Evolutionary conservation across 2,113 vertebrate genomes (phyloP).

Genomic region (Perca flavescens): DNA sequence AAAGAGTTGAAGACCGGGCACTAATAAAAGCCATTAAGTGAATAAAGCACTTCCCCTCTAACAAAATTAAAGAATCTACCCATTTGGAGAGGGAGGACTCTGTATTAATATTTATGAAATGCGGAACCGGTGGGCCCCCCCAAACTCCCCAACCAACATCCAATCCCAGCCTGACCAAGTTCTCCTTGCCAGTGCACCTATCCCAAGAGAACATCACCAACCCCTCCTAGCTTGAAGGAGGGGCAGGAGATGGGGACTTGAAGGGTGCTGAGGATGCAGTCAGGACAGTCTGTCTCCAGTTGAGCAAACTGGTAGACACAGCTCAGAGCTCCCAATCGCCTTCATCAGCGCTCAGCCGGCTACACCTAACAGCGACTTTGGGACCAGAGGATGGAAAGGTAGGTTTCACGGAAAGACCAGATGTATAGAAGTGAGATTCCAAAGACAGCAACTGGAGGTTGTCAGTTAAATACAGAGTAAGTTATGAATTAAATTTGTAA

Average conservation of each 20-base stretch:
- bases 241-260: constrained; percentile 81
- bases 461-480: constrained; percentile 41
- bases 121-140: constrained; percentile 77
- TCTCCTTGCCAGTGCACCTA: constrained; percentile 82
- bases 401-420: constrained; percentile 51
- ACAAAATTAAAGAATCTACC: constrained; percentile 89
- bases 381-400: constrained; percentile 54
- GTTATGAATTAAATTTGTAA: constrained; percentile 25
- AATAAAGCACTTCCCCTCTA: constrained; percentile 90
- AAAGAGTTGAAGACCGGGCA: constrained; percentile 88
- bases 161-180: constrained; percentile 81
- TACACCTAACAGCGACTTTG: constrained; percentile 27
- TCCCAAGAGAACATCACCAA: constrained; percentile 81
- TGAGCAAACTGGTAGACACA: constrained; percentile 74
- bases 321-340: constrained; percentile 52
- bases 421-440: constrained; percentile 30
- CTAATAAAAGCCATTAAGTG: constrained; percentile 92
- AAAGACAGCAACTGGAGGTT: constrained; percentile 32
- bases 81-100: constrained; percentile 83
- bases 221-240: constrained; percentile 81
- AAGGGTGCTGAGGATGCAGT: constrained; percentile 81
- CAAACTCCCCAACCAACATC: constrained; percentile 72
- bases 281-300: constrained; percentile 83
- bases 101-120: constrained; percentile 92
- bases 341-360: constrained; percentile 29